Base-by-base conservation (phyloP, 37 sponge, comb jelly and placozoan genomes). In the Cliona cf. orientalis region DNA sequence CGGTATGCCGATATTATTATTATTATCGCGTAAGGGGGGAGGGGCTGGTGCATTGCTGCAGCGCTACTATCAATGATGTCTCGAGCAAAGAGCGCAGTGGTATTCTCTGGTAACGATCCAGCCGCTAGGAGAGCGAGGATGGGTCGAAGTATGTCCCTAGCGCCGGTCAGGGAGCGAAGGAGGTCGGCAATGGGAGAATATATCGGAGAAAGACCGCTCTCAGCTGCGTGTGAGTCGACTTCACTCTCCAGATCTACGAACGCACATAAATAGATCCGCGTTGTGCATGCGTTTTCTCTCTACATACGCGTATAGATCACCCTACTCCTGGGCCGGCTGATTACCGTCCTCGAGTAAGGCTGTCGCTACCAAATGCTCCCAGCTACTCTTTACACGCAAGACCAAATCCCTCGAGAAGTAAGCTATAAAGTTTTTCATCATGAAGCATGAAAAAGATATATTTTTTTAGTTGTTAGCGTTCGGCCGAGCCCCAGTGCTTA, bases 151-250 rank as follows among this genome's bases (percentile, higher is more conserved):
- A n/a, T n/a, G n/a, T n/a, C n/a, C n/a, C n/a, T n/a, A n/a, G n/a
- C n/a, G n/a, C 14, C 14, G 9, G 53, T 28, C 65, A 11, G 31
- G 6, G 37, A 23, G 38, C 38, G 35, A 23, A 5, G 70, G 17
- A 56, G 81, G 23, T 80, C 80, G 11, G 80, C 87, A n/a, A 86
- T 86, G 87, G 87, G 87, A 22, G 87, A 86, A 35, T 86, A 71
- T 37, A 71, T 71, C 19, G 87, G 87, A 60, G 74, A 57, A 22
- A 58, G 78, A 57, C 87, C 87, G 0, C 74, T 86, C 7, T 81
- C 87, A 7, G 45, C 45, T 3, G 44, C 4, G 3, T 69, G 71
- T 69, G 26, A 69, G 71, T 41, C 7, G 11, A 37, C 9, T 9
- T 36, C 31, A 23, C 41, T 67, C 7, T 7, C 55, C 23, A 62